Base-by-base conservation (phyloP, 2,797 vertebrate species). In the Sternotherus odoratus region DNA sequence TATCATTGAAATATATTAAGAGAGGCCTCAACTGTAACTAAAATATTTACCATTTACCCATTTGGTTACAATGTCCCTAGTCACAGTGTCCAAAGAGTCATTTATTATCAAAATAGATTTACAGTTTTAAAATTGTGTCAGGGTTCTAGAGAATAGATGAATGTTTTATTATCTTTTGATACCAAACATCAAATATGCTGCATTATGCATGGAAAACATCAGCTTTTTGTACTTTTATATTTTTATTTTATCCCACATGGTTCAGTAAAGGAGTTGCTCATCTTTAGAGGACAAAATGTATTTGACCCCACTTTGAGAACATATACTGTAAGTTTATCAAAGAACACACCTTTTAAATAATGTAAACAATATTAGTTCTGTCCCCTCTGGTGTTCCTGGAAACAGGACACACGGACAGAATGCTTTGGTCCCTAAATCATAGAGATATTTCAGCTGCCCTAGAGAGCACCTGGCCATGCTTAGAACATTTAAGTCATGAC, bases 401-500 rank as follows among this genome's bases (percentile, higher is more conserved):
- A 97, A 96, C 95, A 95, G 98, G 98, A 98, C 87, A 96, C 85
- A 97, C 96, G 79, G 97, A 97, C 97, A 98, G 97, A 97, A 95
- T 95, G 82, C 94, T 95, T 85, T 46, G 63, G 82, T 97, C 95
- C 96, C 97, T 82, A 97, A 95, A 94, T 97, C 94, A 86, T 97
- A 96, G 97, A 98, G 97, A 95, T 91, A 91, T 89, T 87, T 87
- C 91, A 85, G 95, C 94, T 96, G 97, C 98, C 98, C 98, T 96
- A 85, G 97, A 98, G 98, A 97, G 97, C 97, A 98, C 98, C 98
- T 97, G 97, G 96, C 96, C 93, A 77, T 96, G 97, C 96, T 96
- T 95, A 97, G 98, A 98, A 97, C 97, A 93, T 97, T 97, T 97
- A 98, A 97, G 97, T 98, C 98, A 97, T 94, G 94, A 97, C 97